Evolutionary conservation across 2,888 invertebrate genomes (phyloP).

Genomic region (Brachylomia viminalis): DNA sequence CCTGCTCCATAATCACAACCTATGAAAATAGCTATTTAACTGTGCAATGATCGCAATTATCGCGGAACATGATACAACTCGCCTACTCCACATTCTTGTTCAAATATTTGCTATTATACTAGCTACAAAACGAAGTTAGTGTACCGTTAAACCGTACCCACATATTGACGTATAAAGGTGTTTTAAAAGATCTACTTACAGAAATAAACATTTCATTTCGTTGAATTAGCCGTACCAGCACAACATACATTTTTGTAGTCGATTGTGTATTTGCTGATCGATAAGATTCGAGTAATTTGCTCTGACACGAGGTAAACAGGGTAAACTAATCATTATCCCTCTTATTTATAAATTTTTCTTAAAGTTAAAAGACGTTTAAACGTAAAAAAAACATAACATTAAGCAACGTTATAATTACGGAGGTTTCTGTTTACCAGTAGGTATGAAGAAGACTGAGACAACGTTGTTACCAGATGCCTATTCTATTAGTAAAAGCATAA

Average conservation of each 20-base stretch:
- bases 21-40: conserved; percentile 51
- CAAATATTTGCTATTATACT: conserved; percentile 57
- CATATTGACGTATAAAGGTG: no score
- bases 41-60: conserved; percentile 62
- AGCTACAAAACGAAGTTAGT: conserved; percentile 49
- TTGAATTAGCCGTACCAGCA: conserved; percentile 43
- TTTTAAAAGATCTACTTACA: no score
- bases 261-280: conserved; percentile 39
- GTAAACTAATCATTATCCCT: neutral
- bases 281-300: conserved; percentile 14
- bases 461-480: neutral
- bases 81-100: conserved; percentile 61
- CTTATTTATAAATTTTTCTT: neutral
- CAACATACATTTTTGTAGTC: conserved; percentile 32
- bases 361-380: neutral
- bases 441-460: neutral
- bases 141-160: no score
- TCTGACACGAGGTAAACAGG: neutral
- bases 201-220: no score
- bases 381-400: neutral
- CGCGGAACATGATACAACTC: conserved; percentile 47
- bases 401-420: neutral
- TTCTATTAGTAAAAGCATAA: conserved; percentile 16
- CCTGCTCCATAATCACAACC: conserved; percentile 28
- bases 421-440: neutral